These are phyloP conservation scores for Melanitta fusca DNA, from an alignment of 2,797 vertebrate species.

Conservation along the genomic window DNA sequence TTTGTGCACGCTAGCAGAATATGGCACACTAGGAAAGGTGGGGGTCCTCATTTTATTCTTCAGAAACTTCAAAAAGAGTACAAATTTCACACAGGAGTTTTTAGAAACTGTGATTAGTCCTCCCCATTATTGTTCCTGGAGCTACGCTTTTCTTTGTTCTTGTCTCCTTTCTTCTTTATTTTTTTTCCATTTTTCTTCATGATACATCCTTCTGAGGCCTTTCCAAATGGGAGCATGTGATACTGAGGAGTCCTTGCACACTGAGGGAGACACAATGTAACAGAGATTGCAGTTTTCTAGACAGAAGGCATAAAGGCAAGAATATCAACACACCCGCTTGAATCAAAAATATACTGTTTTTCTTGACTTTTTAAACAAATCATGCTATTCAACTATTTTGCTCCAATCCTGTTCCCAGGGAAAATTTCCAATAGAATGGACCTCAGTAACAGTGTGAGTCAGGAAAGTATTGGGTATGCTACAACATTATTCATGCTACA, in stretches of 20 bases:
- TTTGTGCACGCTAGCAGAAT: background rate
- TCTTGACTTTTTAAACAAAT: background rate
- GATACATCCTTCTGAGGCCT: background rate
- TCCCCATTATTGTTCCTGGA: background rate
- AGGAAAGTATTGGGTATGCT: background rate
- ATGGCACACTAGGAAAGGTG: background rate
- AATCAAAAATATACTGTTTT: background rate
- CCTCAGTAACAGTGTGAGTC: background rate
- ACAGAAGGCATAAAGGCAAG: background rate
- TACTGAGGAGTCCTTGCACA: background rate
- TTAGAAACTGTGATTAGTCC: background rate
- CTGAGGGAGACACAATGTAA: background rate
- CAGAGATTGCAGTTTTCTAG: background rate
- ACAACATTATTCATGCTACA: background rate
- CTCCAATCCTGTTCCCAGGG: background rate
- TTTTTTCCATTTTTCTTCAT: accelerated
- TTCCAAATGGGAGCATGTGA: background rate
- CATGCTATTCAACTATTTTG: background rate
- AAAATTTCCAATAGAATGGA: too few species aligned
- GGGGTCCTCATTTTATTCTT: background rate
- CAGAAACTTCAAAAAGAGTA: background rate
- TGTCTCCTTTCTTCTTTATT: accelerated
- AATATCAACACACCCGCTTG: background rate
- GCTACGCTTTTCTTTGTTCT: background rate
- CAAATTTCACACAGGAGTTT: background rate